These are phyloP conservation scores for Alloplasta piceator DNA, from an alignment of 2,888 invertebrate species.

Conservation along the genomic window DNA sequence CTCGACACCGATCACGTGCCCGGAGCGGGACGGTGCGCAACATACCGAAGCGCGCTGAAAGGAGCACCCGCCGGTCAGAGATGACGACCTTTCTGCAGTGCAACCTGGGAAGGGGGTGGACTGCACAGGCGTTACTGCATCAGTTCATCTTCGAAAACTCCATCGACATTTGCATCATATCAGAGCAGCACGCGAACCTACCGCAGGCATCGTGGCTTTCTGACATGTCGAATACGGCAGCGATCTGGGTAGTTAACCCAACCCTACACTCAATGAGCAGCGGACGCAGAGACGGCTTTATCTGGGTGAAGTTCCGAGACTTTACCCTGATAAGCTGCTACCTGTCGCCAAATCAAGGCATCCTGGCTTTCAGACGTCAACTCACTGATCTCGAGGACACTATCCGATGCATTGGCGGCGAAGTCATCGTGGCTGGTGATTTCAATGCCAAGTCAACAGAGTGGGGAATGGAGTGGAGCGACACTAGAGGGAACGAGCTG, in stretches of 20 bases:
- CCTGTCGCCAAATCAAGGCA: conserved; percentile 48
- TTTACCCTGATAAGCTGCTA: conserved; percentile 56
- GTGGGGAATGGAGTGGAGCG: conserved; percentile 55
- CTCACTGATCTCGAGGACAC: conserved; percentile 41
- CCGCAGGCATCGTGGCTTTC: conserved; percentile 1
- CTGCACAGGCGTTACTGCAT: conserved; percentile 24
- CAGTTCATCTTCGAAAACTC: conserved; percentile 27
- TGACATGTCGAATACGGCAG: conserved; percentile 34
- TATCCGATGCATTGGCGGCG: conserved; percentile 22
- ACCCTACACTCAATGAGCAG: neutral
- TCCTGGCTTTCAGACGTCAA: conserved; percentile 22
- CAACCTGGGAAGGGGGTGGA: conserved; percentile 20
- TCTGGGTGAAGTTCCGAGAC: conserved; percentile 21
- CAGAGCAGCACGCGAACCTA: conserved; percentile 51
- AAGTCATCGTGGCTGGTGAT: conserved; percentile 61
- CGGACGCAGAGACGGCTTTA: conserved; percentile 45
- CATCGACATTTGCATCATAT: conserved; percentile 46
- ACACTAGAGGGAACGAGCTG: conserved; percentile 34
- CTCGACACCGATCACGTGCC: no score
- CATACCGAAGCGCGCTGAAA: no score
- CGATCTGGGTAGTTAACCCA: conserved; percentile 28
- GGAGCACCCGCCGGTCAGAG: conserved; percentile 3
- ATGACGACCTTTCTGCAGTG: conserved; percentile 35
- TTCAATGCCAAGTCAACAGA: conserved; percentile 60
- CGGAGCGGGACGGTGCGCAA: no score